phyloP scores from a whole-genome alignment of 2,888 invertebrate species.

The Heliothis peltigera region DNA sequence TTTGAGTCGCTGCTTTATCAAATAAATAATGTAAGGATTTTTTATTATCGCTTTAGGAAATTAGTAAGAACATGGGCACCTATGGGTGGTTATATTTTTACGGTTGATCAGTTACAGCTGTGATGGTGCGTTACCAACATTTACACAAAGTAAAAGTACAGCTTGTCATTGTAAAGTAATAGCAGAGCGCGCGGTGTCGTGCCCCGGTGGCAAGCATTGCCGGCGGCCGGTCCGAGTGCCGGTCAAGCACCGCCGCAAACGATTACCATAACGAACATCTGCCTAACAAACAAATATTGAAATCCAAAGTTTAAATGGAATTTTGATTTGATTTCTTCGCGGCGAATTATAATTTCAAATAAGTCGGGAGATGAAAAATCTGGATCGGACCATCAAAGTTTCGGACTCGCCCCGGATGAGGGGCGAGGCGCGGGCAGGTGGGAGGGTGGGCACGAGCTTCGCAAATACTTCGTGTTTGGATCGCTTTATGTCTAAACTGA shows the following conservation, averaged over 20 bases:
- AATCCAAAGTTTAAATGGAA: constrained; percentile 88
- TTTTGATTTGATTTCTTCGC: constrained; percentile 89
- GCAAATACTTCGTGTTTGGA: constrained; percentile 76
- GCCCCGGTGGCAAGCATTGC: neutral
- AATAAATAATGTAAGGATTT: neutral
- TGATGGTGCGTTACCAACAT: neutral
- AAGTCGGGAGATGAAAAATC: constrained; percentile 88
- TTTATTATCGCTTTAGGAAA: neutral
- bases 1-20: neutral
- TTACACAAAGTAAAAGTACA: neutral
- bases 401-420: constrained; percentile 66
- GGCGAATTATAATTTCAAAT: constrained; percentile 88
- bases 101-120: too few relatives aligned
- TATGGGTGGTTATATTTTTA: too few relatives aligned
- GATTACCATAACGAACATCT: constrained; percentile 75
- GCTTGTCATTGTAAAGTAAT: constrained; percentile 28
- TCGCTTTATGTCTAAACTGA: constrained; percentile 81
- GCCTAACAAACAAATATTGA: constrained; percentile 85
- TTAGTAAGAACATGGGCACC: neutral
- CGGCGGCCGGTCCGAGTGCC: constrained; percentile 19
- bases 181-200: constrained; percentile 9
- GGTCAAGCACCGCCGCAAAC: constrained; percentile 60
- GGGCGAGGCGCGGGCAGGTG: constrained; percentile 15
- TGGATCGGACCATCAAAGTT: constrained; percentile 86
- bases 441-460: constrained; percentile 47